Percentiles rank a stretch among this genome's conserved stretches.
Conservation (phyloP, 2,888 invertebrate genomes). For the Caenorhabditis zanzibari region DNA sequence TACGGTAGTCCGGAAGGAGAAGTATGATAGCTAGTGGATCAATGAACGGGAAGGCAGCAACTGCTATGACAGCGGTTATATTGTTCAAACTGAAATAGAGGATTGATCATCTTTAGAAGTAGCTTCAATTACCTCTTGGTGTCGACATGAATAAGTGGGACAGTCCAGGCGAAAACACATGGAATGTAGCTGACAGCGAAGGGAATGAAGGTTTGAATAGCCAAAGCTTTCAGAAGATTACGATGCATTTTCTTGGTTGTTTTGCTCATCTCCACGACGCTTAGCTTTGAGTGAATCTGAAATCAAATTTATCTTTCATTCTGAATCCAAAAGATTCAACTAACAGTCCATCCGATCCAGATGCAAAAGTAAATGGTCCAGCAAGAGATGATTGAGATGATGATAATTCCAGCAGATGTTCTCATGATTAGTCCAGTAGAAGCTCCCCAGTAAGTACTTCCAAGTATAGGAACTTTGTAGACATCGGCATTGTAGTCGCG, state of each 20-base stretch:
- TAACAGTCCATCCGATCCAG: conserved; percentile 56
- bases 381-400: conserved; percentile 57
- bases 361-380: conserved; percentile 58
- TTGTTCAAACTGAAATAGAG: conserved; percentile 61
- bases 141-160: conserved; percentile 57
- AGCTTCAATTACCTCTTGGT: conserved; percentile 26
- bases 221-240: conserved; percentile 53
- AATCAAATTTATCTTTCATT: neutral
- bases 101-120: neutral
- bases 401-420: conserved; percentile 47
- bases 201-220: conserved; percentile 62
- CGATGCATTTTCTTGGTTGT: conserved; percentile 61
- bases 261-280: conserved; percentile 52
- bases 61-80: conserved; percentile 53
- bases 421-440: conserved; percentile 43
- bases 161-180: conserved; percentile 60
- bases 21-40: conserved; percentile 55
- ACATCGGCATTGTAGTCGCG: conserved; percentile 48
- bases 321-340: neutral
- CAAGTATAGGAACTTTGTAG: conserved; percentile 54
- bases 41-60: conserved; percentile 53
- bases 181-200: conserved; percentile 58
- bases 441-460: conserved; percentile 61
- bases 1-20: conserved; percentile 49
- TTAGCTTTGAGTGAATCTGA: conserved; percentile 59